phyloP scores from a whole-genome alignment of 2,113 vertebrate genomes.

The Prinia subflava region DNA sequence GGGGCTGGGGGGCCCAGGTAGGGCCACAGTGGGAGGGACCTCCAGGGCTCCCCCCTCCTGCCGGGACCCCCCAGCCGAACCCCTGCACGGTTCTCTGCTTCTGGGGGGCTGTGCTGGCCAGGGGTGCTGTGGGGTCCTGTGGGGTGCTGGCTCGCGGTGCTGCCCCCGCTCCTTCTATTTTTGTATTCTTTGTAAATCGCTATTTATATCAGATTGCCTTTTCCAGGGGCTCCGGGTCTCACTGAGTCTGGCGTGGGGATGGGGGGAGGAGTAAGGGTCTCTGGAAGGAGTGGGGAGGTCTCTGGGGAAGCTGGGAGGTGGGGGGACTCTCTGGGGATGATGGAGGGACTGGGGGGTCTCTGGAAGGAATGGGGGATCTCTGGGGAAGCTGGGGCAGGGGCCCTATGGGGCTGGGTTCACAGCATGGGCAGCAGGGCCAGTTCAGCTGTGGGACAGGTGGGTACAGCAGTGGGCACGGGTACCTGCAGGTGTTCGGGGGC shows the following conservation, averaged over 20 bases:
- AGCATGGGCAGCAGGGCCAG: fast-evolving
- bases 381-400: neutral
- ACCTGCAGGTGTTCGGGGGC: neutral
- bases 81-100: neutral
- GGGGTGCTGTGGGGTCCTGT: neutral
- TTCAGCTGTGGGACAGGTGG: neutral
- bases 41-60: neutral
- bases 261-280: neutral
- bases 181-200: constrained; percentile 59
- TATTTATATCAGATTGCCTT: constrained; percentile 61
- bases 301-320: neutral
- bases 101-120: neutral
- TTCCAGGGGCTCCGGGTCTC: neutral
- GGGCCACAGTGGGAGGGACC: neutral
- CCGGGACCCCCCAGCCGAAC: neutral
- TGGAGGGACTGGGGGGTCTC: neutral
- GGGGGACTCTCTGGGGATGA: neutral
- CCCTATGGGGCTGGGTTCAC: neutral
- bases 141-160: neutral
- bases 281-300: neutral
- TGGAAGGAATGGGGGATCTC: neutral
- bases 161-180: neutral
- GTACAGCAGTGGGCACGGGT: neutral
- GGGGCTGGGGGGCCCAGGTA: neutral
- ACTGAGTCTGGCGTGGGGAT: neutral